Conservation (phyloP, 1,140 invertebrate genomes). For the Yoshiicerus persimilis region DNA sequence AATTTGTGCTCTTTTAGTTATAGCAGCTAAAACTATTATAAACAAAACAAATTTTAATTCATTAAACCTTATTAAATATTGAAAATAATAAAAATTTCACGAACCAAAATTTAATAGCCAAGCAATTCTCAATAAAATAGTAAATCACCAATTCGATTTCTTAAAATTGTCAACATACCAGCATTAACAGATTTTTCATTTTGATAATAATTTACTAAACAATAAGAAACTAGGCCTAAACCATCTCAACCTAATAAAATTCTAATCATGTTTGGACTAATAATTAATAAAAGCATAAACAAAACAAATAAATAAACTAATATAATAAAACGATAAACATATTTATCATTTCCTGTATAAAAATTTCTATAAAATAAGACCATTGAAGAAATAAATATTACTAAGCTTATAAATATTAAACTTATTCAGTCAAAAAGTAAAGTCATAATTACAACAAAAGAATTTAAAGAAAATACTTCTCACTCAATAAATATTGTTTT, state of each 20-base stretch:
- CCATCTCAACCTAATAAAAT: constrained; percentile 71
- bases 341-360: constrained; percentile 61
- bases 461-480: constrained; percentile 58
- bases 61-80: constrained; percentile 54
- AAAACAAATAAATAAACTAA: constrained; percentile 66
- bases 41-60: constrained; percentile 56
- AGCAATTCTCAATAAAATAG: constrained; percentile 58
- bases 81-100: constrained; percentile 57
- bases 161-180: constrained; percentile 64
- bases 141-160: constrained; percentile 64
- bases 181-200: constrained; percentile 63
- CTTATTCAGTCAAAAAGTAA: constrained; percentile 64
- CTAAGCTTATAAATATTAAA: constrained; percentile 61
- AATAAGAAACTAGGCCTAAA: constrained; percentile 66
- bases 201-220: constrained; percentile 67
- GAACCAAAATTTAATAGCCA: constrained; percentile 60
- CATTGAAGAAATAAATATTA: constrained; percentile 60
- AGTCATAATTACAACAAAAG: constrained; percentile 56
- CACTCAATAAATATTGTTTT: constrained; percentile 58
- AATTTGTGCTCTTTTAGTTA: constrained; percentile 74
- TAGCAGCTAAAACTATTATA: constrained; percentile 59
- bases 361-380: constrained; percentile 63
- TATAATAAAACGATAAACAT: constrained; percentile 61
- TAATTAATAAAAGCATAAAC: constrained; percentile 69
- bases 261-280: constrained; percentile 66